Evolutionary conservation across 2,113 vertebrate genomes (phyloP), one percentile per base, ranked within the genome.

Genomic region (Anolis carolinensis): DNA sequence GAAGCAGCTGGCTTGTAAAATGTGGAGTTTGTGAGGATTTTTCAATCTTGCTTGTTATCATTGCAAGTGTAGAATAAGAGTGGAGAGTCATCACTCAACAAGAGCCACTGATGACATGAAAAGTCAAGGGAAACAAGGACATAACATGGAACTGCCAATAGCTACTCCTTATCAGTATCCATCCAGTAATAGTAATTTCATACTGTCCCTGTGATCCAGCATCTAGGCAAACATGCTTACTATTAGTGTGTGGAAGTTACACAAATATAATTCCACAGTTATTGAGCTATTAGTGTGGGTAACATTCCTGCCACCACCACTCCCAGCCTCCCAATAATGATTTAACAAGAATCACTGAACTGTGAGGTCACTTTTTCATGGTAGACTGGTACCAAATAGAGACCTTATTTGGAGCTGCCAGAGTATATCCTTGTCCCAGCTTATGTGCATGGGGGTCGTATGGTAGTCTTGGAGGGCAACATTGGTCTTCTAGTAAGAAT

Each of bases 111-210:
- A 88, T 80, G 76, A 55, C 77, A 84, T 80, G 55, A 84, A 84
- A 65, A 79, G 76, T 83, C 76, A 73, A 84, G 59, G 79, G 74
- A 68, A 67, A 84, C 44, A 68, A 84, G 82, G 87, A 88, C 82
- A 80, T 73, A 75, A 81, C 34, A 80, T 73, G 70, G 55, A 83
- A 79, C 18, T 83, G 52, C 55, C 79, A 44, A 88, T 73, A 83
- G 75, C 52, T 79, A 72, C 55, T 72, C 50, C 36, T 79, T 83
- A 83, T 79, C 67, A 81, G 71, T 59, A 44, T 65, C 76, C 39
- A 25, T 52, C 32, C 68, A 52, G 55, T 39, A 48, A 77, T 20
- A 23, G 34, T 82, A 18, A 52, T 86, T 87, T 59, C 71, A 72
- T 4, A 70, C 44, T n/a, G 5, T 68, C 10, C 1, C 32, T 67